A percentile compares a stretch with the other conserved stretches of the same genome.
phyloP scores from a whole-genome alignment of 2,888 invertebrate species.

The Drosophila hamatofila region DNA sequence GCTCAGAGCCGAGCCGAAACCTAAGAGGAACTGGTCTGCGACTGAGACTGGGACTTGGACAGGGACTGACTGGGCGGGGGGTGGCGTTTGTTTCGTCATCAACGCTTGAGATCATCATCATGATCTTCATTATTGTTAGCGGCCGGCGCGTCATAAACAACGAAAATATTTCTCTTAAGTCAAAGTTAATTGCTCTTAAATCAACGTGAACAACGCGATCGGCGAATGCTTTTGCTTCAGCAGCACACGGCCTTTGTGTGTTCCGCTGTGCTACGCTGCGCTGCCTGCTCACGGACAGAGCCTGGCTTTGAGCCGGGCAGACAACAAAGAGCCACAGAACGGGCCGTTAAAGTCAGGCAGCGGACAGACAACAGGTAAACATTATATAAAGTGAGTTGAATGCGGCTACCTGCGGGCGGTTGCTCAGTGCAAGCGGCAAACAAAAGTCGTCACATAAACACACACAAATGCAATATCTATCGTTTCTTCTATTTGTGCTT shows the following conservation, averaged over 20 bases:
- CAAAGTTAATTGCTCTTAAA: conserved; percentile 79
- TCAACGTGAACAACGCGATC: conserved; percentile 70
- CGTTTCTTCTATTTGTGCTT: conserved; percentile 40
- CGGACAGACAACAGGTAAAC: conserved; percentile 61
- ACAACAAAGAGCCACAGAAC: conserved; percentile 45
- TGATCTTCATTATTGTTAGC: conserved; percentile 27
- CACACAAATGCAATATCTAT: conserved; percentile 34
- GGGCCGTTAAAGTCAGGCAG: conserved; percentile 38
- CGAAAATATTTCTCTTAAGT: conserved; percentile 75
- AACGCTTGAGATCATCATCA: conserved; percentile 9
- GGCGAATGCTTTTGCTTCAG: conserved; percentile 29
- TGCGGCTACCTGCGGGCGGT: conserved; percentile 56
- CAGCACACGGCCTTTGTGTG: conserved; percentile 28
- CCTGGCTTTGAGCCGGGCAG: conserved; percentile 40
- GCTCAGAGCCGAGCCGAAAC: conserved; percentile 45
- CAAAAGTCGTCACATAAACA: conserved; percentile 21
- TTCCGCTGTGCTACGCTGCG: conserved; percentile 34
- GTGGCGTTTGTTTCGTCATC: conserved; percentile 61
- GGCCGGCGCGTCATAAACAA: conserved; percentile 67
- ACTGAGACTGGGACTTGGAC: no score
- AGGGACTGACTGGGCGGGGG: not conserved
- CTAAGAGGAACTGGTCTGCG: not conserved
- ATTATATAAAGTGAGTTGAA: conserved; percentile 67
- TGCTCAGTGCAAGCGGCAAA: conserved; percentile 33
- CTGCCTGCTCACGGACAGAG: conserved; percentile 14